Evolutionary conservation across 2,888 invertebrate genomes (phyloP).

Genomic region (Cantharis rustica): DNA sequence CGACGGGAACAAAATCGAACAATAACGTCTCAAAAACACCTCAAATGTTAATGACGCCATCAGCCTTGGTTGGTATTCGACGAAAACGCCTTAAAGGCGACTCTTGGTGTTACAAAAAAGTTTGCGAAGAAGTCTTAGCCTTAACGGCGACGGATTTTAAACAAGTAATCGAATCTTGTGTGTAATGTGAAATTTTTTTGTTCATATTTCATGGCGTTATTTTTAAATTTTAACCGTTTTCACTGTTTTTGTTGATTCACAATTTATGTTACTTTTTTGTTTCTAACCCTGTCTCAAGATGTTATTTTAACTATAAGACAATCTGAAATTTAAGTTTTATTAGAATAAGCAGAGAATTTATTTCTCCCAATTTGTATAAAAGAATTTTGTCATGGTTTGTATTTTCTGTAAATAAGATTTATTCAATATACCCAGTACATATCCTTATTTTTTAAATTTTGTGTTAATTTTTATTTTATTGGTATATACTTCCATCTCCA

Average conservation of each 20-base stretch:
- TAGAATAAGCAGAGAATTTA: not conserved
- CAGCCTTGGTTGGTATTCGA: conserved; percentile 65
- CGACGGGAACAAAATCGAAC: conserved; percentile 23
- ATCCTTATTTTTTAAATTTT: not conserved
- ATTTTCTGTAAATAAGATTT: not conserved
- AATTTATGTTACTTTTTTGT: not conserved
- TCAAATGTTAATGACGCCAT: conserved; percentile 1
- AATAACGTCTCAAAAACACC: not conserved
- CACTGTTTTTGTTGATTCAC: not conserved
- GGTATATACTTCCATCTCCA: too few species aligned
- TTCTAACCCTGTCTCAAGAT: not conserved
- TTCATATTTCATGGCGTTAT: not conserved
- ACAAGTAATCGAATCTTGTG: conserved; percentile 42
- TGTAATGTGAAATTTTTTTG: conserved; percentile 35
- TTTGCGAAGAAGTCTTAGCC: conserved; percentile 73
- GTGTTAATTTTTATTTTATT: not conserved
- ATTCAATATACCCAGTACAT: not conserved
- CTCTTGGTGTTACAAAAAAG: conserved; percentile 79
- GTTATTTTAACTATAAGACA: not conserved
- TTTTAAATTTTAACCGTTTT: not conserved
- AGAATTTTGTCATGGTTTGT: not conserved
- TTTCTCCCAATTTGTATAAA: not conserved
- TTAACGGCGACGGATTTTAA: conserved; percentile 55
- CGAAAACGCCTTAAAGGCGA: conserved; percentile 78
- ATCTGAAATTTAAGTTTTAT: not conserved